Percentiles rank a stretch among this genome's conserved stretches.
phyloP scores from a whole-genome alignment of 2,113 vertebrate genomes.

The Semnornis frantzii region DNA sequence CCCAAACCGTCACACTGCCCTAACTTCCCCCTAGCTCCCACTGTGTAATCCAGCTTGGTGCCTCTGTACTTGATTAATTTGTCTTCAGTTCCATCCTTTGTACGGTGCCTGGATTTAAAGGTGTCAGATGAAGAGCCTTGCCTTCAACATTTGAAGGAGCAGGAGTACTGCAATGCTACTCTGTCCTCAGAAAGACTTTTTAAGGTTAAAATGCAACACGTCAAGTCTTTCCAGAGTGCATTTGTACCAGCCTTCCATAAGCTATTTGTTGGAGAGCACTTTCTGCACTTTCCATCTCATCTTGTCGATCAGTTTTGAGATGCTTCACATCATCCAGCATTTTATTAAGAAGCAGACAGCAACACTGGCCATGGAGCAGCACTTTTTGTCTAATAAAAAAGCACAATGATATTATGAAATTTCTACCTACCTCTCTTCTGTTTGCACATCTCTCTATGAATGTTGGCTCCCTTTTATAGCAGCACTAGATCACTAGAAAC shows the following conservation, averaged over 20 bases:
- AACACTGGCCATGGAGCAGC: background rate
- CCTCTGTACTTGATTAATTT: background rate
- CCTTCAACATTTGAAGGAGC: background rate
- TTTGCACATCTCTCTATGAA: background rate
- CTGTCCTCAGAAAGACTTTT: background rate
- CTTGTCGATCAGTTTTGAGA: background rate
- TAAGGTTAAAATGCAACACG: background rate
- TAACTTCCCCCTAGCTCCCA: background rate
- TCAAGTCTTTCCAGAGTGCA: background rate
- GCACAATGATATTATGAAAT: rapidly evolving
- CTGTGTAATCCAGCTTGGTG: background rate
- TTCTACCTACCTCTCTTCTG: background rate
- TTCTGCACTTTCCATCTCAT: background rate
- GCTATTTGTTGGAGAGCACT: background rate
- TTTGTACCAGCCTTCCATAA: background rate
- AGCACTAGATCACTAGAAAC: background rate
- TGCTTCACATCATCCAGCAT: background rate
- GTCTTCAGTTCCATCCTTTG: background rate
- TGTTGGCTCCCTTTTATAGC: background rate
- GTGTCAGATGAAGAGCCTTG: background rate
- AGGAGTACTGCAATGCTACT: background rate
- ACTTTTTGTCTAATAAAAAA: background rate
- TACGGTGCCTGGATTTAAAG: background rate
- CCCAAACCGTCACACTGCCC: no score
- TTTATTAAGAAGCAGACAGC: background rate